These are phyloP conservation scores for Paradoxurus hermaphroditus DNA, from an alignment of 2,113 vertebrate genomes.

Conservation along the genomic window DNA sequence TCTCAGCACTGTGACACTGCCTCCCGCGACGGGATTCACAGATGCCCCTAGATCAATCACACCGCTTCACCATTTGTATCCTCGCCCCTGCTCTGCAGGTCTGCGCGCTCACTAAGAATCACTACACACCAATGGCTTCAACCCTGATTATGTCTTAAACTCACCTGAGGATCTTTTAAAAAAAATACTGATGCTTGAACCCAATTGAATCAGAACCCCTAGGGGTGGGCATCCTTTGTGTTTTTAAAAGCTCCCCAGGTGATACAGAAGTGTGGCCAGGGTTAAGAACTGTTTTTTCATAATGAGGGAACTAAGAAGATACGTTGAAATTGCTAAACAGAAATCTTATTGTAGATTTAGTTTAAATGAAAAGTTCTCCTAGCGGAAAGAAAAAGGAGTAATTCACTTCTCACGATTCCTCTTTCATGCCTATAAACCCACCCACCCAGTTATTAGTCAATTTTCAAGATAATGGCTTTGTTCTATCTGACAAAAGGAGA, in stretches of 20 bases:
- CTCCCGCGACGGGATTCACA: neutral
- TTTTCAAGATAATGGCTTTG: slow-evolving; percentile 63
- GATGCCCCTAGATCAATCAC: neutral
- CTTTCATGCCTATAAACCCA: neutral
- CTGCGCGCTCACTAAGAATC: neutral
- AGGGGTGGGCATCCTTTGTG: slow-evolving; percentile 6
- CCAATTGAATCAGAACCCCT: neutral
- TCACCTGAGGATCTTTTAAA: neutral
- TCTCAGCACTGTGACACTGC: neutral
- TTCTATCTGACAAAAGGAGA: slow-evolving; percentile 52
- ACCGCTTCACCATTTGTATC: neutral
- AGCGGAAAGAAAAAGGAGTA: neutral
- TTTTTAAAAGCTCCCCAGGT: neutral
- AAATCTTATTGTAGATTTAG: neutral
- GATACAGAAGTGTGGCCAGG: neutral
- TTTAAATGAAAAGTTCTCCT: slow-evolving; percentile 26
- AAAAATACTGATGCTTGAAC: neutral
- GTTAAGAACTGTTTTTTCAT: slow-evolving; percentile 15
- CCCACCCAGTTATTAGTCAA: neutral
- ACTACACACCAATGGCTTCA: neutral
- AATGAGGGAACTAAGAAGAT: neutral
- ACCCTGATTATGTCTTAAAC: neutral
- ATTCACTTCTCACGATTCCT: neutral
- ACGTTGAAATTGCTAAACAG: neutral
- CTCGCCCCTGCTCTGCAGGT: neutral